These are phyloP conservation scores for Pelosia muscerda DNA, from an alignment of 2,888 invertebrate genomes.

Conservation along the genomic window DNA sequence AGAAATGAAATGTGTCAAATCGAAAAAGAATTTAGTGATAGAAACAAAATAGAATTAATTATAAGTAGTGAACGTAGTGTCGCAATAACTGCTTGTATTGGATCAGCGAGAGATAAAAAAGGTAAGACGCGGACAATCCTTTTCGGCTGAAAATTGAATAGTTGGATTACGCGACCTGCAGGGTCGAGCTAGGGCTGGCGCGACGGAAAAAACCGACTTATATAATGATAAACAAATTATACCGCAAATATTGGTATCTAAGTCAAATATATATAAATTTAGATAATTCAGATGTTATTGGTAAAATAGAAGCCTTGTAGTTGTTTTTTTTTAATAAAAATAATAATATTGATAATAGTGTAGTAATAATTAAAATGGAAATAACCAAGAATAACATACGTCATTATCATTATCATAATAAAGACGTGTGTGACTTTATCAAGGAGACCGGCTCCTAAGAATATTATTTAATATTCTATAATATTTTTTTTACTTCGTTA, in stretches of 20 bases:
- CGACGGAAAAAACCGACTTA: constrained; percentile 1
- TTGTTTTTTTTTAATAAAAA: too few relatives aligned
- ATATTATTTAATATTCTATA: not conserved
- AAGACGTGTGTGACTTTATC: too few relatives aligned
- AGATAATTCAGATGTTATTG: not conserved
- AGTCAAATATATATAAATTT: too few relatives aligned
- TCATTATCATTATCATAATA: too few relatives aligned
- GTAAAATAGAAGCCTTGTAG: not conserved
- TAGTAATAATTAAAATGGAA: not conserved
- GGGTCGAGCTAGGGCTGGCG: constrained; percentile 61
- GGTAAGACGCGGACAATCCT: constrained; percentile 80
- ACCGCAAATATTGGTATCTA: not conserved
- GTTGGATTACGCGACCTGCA: constrained; percentile 82
- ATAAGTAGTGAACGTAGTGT: constrained; percentile 46
- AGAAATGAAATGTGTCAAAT: not conserved
- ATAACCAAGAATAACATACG: too few relatives aligned
- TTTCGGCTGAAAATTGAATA: constrained; percentile 84
- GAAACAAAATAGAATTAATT: constrained; percentile 15
- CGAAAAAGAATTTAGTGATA: not conserved
- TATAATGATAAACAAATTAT: not conserved
- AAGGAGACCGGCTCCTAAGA: too few relatives aligned
- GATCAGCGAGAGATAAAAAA: constrained; percentile 78
- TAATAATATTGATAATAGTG: not conserved
- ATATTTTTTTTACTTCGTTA: not conserved
- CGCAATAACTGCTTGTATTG: constrained; percentile 76